Evolutionary conservation across 2,113 vertebrate species (phyloP).

Genomic region (Esox niger): DNA sequence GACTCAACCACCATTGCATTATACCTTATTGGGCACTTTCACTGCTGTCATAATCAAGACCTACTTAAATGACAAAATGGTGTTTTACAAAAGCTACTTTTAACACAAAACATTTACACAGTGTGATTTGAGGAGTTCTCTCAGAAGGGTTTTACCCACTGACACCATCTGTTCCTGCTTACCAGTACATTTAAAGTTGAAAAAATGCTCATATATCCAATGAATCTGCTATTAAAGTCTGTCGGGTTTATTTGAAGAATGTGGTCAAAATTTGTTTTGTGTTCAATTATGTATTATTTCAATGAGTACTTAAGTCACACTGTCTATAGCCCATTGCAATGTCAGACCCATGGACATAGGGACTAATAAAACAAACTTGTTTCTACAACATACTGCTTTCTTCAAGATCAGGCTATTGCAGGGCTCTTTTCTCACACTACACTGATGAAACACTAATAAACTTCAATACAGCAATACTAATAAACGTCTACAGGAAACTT

Average conservation of each 20-base stretch:
- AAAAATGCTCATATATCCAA: constrained; percentile 38
- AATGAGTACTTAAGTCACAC: constrained; percentile 30
- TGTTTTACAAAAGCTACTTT: constrained; percentile 40
- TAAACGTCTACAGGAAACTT: too few relatives aligned
- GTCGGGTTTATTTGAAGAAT: constrained; percentile 50
- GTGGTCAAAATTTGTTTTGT: constrained; percentile 42
- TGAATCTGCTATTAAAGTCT: constrained; percentile 46
- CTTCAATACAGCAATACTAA: too few relatives aligned
- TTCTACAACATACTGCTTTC: too few relatives aligned
- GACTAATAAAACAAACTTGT: too few relatives aligned
- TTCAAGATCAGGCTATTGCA: too few relatives aligned
- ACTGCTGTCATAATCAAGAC: constrained; percentile 24
- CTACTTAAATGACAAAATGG: constrained; percentile 14
- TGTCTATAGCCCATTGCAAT: background rate
- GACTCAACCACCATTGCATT: constrained; percentile 13
- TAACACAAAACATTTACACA: constrained; percentile 51
- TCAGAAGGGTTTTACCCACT: background rate
- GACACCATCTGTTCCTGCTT: constrained; percentile 64
- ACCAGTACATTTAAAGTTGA: constrained; percentile 44
- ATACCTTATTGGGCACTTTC: constrained; percentile 15
- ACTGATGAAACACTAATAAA: too few relatives aligned
- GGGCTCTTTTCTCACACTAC: too few relatives aligned
- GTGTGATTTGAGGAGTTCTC: constrained; percentile 32
- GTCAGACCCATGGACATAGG: too few relatives aligned
- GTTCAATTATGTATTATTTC: constrained; percentile 49